Evolutionary conservation across 1,140 invertebrate species (phyloP), one percentile per base, ranked within the genome.

Genomic region (Hormaphis cornu): DNA sequence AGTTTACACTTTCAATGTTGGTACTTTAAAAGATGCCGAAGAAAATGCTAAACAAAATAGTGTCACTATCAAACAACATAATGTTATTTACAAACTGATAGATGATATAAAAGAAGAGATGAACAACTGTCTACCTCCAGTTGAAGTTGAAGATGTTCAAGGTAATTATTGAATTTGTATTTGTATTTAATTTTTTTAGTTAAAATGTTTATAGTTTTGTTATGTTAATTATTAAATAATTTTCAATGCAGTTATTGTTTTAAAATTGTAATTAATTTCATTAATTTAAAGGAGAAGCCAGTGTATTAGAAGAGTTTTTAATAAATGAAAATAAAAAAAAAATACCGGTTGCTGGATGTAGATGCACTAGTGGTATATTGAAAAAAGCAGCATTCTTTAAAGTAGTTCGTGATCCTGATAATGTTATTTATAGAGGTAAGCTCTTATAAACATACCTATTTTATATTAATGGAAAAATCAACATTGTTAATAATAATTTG

Each of bases 1-100:
- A 16, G 86, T 97, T 71, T 97, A 93, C 80, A 85, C 85, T 24
- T 97, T 97, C 77, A 93, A 95, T 77, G 84, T 90, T 24, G 80
- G 82, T 7, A 78, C 82, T 58, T 80, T 84, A 0, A 76, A 80
- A 3, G 77, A 79, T 40, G 73, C 86, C 0, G 72, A 77, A 72
- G 73, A 80, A 0, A 66, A 82, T 7, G 84, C 86, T 0, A 80
- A 81, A 69, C 75, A 78, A 8, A 80, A 80, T 20, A 78, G 81
- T 14, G 81, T 95, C 16, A 50, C 75, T 1, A 80, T 97, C 50
- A 85, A 84, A 74, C 73, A 81, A 40, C 85, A 86, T 77, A 95
- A 95, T 78, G 84, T 98, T 10, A 97, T 98, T 72, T 97, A 97
- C 78, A 88, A 89, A 74, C 79, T 97, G 44, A 84, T 97, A 10